phyloP scores from a whole-genome alignment of 1,140 invertebrate species.

The Temnothorax longispinosus region DNA sequence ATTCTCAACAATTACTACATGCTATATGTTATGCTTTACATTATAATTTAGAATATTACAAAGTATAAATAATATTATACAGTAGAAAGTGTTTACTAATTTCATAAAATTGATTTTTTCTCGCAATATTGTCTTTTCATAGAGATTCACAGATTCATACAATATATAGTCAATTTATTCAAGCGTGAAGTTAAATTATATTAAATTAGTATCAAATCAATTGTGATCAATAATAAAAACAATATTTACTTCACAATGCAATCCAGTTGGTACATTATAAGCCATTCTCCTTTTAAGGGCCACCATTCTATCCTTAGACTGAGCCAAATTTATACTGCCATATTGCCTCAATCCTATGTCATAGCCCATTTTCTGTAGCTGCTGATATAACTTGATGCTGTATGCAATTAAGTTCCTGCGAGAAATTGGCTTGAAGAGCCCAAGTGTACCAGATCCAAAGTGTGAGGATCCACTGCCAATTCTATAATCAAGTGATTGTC shows the following conservation, averaged over 20 bases:
- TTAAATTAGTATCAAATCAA: background rate
- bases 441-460: constrained; percentile 89
- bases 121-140: background rate
- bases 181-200: background rate
- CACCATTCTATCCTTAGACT: constrained; percentile 90
- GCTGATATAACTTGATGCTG: constrained; percentile 88
- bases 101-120: background rate
- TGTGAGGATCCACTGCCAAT: constrained; percentile 89
- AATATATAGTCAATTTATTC: background rate
- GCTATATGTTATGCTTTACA: background rate
- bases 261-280: constrained; percentile 87
- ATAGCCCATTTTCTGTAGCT: constrained; percentile 88
- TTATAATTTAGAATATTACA: background rate
- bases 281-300: constrained; percentile 88
- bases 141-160: background rate
- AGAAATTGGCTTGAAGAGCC: constrained; percentile 87
- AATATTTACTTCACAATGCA: constrained; percentile 85
- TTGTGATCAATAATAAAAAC: background rate
- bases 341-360: constrained; percentile 88
- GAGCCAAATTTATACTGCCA: constrained; percentile 91
- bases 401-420: constrained; percentile 88
- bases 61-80: background rate
- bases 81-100: no score
- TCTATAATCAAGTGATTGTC: constrained; percentile 75
- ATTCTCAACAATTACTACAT: background rate